Evolutionary conservation across 1,140 invertebrate genomes (phyloP), one percentile per base, ranked within the genome.

Genomic region (Helicoverpa zea): DNA sequence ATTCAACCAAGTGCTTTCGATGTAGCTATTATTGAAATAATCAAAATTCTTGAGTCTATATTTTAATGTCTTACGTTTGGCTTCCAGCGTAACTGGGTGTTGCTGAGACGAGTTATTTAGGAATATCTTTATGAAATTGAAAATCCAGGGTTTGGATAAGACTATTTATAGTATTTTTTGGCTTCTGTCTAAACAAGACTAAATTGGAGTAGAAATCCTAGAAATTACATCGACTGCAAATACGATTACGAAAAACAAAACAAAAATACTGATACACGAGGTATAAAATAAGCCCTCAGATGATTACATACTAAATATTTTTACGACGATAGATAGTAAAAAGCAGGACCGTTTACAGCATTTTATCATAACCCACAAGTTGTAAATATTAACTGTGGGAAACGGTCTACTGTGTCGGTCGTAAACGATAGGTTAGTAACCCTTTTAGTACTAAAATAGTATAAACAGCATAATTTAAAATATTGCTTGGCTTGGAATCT

Each of bases 351-450:
- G 23, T 77, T 77, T 77, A 66, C 23, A 54, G 59, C 49, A 66
- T 63, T 66, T 66, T 77, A 77, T 77, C 75, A 54, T 76, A 51
- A 10, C 49, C 30, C 14, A 12, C 56, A 66, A 77, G 61, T 66
- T 35, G 61, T 77, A 66, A 77, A 77, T 77, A 64, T 75, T 43
- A 47, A 49, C 14, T 16, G 73, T 58, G 61, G 29, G 49, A 16
- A 75, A 43, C 7, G 56, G 58, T 58, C n/a, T 23, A 16, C 61
- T 56, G 43, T 30, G 12, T 47, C 30, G 30, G 29, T 77, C 61
- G 61, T 77, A 77, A 77, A 77, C 61, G 13, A 18, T 18, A 11
- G 75, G 29, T 30, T 63, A 52, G 9, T 14, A 61, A 63, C 58
- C 35, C 47, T 76, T 64, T 76, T n/a, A 23, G 43, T 23, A 68